These are phyloP conservation scores for Atrichornis clamosus DNA, from an alignment of 2,113 vertebrate genomes.

Conservation along the genomic window DNA sequence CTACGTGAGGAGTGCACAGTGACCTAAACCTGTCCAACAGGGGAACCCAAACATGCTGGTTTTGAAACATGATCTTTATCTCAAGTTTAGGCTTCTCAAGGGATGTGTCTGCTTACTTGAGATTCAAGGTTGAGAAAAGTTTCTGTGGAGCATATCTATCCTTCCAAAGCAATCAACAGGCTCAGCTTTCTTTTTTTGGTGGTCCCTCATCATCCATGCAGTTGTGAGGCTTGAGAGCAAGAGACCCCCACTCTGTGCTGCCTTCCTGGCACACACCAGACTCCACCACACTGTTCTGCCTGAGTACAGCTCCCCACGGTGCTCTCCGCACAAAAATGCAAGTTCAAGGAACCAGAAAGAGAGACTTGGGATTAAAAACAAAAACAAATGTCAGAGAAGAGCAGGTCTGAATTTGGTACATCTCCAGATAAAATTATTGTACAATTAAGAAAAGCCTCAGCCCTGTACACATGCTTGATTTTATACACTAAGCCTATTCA, in stretches of 20 bases:
- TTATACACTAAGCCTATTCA: conserved; percentile 43
- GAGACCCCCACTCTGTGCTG: not conserved
- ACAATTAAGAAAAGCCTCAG: conserved; percentile 8
- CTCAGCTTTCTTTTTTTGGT: not conserved
- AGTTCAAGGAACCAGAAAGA: not conserved
- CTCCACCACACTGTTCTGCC: not conserved
- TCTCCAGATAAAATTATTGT: conserved; percentile 1
- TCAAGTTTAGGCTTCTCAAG: not conserved
- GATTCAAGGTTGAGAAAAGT: not conserved
- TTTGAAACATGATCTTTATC: not conserved
- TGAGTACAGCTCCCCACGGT: fast-evolving
- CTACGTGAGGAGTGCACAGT: fast-evolving
- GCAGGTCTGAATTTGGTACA: not conserved
- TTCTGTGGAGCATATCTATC: not conserved
- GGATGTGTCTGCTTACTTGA: not conserved
- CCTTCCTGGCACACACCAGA: not conserved
- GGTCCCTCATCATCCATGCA: fast-evolving
- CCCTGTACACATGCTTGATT: not conserved
- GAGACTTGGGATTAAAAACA: not conserved
- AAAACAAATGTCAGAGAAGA: not conserved
- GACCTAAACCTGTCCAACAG: not conserved
- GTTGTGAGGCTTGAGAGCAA: not conserved
- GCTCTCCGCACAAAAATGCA: not conserved
- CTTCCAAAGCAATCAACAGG: not conserved
- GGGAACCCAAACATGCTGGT: not conserved